Percentiles rank a stretch among this genome's conserved stretches.
These are phyloP conservation scores for Rhea americana DNA, from an alignment of 2,113 vertebrate genomes.

Conservation along the genomic window DNA sequence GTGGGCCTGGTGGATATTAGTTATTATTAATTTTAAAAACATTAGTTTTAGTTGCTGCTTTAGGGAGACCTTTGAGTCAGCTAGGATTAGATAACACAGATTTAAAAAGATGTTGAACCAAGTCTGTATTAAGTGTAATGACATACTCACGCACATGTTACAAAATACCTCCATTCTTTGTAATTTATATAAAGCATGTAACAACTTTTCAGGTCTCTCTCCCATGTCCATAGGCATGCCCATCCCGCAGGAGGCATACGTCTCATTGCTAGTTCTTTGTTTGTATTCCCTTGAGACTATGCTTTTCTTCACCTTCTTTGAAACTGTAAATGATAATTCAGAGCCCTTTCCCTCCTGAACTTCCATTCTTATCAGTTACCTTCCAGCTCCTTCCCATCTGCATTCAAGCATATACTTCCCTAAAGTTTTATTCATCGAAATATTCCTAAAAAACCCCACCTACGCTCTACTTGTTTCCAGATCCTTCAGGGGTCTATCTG, in stretches of 20 bases:
- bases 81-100: neutral
- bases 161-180: neutral
- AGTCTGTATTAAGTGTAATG: neutral
- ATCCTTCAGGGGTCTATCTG: neutral
- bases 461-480: neutral
- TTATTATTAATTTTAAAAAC: neutral
- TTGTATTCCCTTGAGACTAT: neutral
- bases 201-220: neutral
- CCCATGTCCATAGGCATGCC: neutral
- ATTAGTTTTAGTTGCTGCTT: neutral
- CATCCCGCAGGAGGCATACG: neutral
- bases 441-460: neutral
- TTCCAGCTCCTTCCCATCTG: neutral
- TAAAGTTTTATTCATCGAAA: neutral
- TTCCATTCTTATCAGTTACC: neutral
- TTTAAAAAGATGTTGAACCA: neutral
- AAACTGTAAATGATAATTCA: neutral
- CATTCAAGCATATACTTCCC: neutral
- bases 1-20: neutral
- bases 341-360: neutral
- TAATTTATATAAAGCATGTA: neutral
- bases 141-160: neutral
- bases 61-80: neutral
- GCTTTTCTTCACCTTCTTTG: neutral
- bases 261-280: neutral